Evolutionary conservation across 2,888 invertebrate species (phyloP).

Genomic region (Leucophenga montana): DNA sequence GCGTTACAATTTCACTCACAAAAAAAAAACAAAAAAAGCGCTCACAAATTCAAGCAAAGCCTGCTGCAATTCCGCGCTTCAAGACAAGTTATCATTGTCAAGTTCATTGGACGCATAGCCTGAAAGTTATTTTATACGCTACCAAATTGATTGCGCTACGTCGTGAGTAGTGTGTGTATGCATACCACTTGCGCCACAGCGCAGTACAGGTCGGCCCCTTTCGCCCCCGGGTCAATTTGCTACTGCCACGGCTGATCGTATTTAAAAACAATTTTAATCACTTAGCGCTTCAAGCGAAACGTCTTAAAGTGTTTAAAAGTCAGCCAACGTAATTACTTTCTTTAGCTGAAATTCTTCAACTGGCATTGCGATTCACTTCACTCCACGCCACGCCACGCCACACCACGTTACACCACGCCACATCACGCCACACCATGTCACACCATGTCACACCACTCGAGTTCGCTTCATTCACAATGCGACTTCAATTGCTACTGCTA

Average conservation of each 20-base stretch:
- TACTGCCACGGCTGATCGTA: background rate
- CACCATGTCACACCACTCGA: background rate
- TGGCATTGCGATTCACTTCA: background rate
- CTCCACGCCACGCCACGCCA: background rate
- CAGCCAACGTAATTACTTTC: constrained; percentile 22
- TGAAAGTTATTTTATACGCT: background rate
- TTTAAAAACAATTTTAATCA: constrained; percentile 20
- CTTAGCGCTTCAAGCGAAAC: constrained; percentile 3
- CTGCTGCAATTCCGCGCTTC: background rate
- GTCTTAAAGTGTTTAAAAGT: constrained; percentile 24
- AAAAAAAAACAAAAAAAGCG: background rate
- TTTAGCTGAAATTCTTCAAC: background rate
- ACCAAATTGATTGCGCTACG: background rate
- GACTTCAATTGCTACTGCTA: background rate
- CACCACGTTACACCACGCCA: no score
- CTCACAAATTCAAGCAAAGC: background rate
- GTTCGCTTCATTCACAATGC: background rate
- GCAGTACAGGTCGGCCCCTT: background rate
- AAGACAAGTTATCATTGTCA: background rate
- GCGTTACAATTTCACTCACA: no score
- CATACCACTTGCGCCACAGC: background rate
- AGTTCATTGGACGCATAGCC: background rate
- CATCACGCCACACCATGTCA: no score
- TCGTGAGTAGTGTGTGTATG: no score
- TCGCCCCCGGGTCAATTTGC: background rate